Conservation (phyloP, 2,797 vertebrate species). For the Bufotes viridis region DNA sequence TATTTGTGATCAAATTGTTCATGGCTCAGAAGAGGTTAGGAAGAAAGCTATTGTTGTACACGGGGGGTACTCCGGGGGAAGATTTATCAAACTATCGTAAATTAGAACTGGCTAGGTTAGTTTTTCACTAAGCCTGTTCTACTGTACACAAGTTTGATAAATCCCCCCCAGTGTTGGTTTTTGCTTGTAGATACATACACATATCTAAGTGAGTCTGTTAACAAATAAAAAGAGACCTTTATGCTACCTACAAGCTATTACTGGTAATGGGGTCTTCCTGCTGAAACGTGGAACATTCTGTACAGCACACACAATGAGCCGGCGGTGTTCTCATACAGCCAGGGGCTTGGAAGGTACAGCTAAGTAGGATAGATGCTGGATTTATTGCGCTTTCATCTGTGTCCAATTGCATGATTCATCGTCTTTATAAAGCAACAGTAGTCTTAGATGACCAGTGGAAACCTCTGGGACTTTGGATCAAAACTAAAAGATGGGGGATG, state of each 20-base stretch:
- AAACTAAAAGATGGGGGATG: neutral
- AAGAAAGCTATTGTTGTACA: neutral
- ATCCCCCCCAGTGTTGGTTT: neutral
- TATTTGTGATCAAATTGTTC: no score
- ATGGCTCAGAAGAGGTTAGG: no score
- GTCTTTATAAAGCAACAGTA: conserved; percentile 24
- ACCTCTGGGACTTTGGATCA: neutral
- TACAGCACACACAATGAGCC: conserved; percentile 4
- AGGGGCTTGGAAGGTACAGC: conserved; percentile 32
- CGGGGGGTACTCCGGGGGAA: no score
- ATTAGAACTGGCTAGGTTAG: no score
- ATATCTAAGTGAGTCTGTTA: neutral
- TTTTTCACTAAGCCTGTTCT: no score
- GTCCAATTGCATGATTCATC: conserved; percentile 19
- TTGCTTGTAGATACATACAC: neutral
- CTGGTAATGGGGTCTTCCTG: neutral
- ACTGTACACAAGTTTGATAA: no score
- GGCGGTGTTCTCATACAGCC: conserved; percentile 26
- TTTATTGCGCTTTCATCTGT: conserved; percentile 33
- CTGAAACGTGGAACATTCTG: conserved; percentile 15
- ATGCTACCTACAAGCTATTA: neutral
- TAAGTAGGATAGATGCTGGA: conserved; percentile 29
- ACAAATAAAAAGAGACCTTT: neutral
- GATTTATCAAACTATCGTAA: no score
- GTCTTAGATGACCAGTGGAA: conserved; percentile 11